phyloP scores from a whole-genome alignment of 1,140 invertebrate species.

The Drosophila rufa region DNA sequence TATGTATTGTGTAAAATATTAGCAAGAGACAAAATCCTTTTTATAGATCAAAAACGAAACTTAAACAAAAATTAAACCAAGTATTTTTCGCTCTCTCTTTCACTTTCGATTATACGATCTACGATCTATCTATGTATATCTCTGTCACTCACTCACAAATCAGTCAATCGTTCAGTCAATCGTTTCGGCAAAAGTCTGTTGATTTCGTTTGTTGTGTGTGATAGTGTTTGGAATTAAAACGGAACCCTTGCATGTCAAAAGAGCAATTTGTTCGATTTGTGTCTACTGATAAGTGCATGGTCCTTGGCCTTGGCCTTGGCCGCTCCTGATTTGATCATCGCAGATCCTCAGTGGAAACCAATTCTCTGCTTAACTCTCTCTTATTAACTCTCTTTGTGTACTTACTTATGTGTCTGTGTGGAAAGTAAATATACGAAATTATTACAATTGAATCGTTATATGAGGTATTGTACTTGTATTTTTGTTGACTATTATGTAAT shows the following conservation, averaged over 20 bases:
- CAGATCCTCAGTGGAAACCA: slow-evolving; percentile 20
- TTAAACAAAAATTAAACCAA: slow-evolving; percentile 23
- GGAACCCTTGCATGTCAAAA: slow-evolving; percentile 54
- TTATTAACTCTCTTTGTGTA: slow-evolving; percentile 47
- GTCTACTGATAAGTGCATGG: slow-evolving; percentile 53
- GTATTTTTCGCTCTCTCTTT: slow-evolving; percentile 66
- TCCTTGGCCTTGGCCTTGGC: neutral
- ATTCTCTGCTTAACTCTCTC: slow-evolving; percentile 56
- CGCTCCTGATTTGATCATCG: slow-evolving; percentile 25
- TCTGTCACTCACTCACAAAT: slow-evolving; percentile 43
- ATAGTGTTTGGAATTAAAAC: slow-evolving; percentile 53
- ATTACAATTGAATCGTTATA: slow-evolving; percentile 61
- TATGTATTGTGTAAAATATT: slow-evolving; percentile 80
- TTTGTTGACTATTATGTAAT: slow-evolving; percentile 83
- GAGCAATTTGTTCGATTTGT: slow-evolving; percentile 69
- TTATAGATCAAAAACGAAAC: slow-evolving; percentile 51
- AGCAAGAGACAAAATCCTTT: slow-evolving; percentile 55
- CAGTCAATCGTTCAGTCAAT: slow-evolving; percentile 58
- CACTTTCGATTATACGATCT: slow-evolving; percentile 35
- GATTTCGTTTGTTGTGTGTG: slow-evolving; percentile 81
- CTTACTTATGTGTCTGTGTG: slow-evolving; percentile 51
- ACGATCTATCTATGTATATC: slow-evolving; percentile 19
- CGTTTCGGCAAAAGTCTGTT: slow-evolving; percentile 62
- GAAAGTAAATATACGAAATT: slow-evolving; percentile 50
- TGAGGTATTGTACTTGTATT: slow-evolving; percentile 68